phyloP scores from a whole-genome alignment of 1,140 invertebrate species.

The Drosophila sechellia region DNA sequence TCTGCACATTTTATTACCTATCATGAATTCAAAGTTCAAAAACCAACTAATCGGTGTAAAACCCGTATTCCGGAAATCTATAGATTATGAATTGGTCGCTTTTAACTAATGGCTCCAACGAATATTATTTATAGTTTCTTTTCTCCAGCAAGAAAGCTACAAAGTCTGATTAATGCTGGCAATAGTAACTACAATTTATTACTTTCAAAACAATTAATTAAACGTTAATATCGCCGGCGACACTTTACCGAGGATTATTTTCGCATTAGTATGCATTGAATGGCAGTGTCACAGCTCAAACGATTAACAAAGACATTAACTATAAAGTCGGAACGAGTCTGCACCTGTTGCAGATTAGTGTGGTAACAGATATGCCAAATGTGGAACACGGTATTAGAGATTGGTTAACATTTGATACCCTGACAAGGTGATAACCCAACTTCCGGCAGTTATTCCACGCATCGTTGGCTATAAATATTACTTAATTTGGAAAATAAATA shows the following conservation, averaged over 20 bases:
- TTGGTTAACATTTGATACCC: constrained; percentile 3
- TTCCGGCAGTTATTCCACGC: constrained; percentile 16
- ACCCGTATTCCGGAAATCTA: background rate
- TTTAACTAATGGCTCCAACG: background rate
- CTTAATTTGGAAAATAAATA: constrained; percentile 1
- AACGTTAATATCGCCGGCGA: constrained; percentile 3
- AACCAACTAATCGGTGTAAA: background rate
- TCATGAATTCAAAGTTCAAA: background rate
- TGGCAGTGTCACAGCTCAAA: constrained; percentile 12
- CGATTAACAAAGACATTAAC: constrained; percentile 12
- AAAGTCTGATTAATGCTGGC: constrained; percentile 2
- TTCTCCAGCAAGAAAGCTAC: background rate
- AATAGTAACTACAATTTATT: constrained; percentile 15
- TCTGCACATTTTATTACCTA: too few relatives aligned
- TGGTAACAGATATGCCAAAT: constrained; percentile 14
- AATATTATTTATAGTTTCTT: background rate
- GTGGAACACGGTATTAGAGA: constrained; percentile 20
- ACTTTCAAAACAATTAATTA: constrained; percentile 33
- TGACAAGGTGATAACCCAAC: background rate
- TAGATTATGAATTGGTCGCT: background rate
- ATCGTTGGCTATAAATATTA: constrained; percentile 1
- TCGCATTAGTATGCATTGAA: constrained; percentile 21
- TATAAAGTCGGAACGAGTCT: constrained; percentile 17
- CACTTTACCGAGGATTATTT: constrained; percentile 20
- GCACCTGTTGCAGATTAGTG: constrained; percentile 27